Evolutionary conservation across 2,888 invertebrate species (phyloP).

Genomic region (Penaeus monodon): DNA sequence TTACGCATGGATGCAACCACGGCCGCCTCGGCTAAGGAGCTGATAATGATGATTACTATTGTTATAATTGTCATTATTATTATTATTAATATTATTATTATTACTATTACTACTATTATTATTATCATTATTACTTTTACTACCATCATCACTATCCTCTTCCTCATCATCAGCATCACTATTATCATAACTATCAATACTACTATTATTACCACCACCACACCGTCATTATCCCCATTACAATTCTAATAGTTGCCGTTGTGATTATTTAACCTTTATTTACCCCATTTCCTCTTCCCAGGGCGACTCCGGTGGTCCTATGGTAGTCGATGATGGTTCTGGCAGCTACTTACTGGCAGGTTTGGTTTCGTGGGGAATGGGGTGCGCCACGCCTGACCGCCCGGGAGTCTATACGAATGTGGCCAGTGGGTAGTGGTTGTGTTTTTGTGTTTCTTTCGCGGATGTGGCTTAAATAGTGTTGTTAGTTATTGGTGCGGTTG

Average conservation of each 20-base stretch:
- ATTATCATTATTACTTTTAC: too few species aligned
- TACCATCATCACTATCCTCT: too few species aligned
- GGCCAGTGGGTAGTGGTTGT: not conserved
- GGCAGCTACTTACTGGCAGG: not conserved
- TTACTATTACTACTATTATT: too few species aligned
- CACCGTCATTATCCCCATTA: not conserved
- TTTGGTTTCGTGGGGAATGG: not conserved
- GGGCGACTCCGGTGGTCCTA: slow-evolving; percentile 27
- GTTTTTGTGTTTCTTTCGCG: not conserved
- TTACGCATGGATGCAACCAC: too few species aligned
- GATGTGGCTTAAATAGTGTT: not conserved
- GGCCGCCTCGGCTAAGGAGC: too few species aligned
- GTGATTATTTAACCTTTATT: too few species aligned
- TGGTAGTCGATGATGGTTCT: not conserved
- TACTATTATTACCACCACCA: not conserved
- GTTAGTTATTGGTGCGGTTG: too few species aligned
- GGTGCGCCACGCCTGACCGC: not conserved
- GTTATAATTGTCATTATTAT: too few species aligned
- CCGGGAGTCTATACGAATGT: slow-evolving; percentile 13
- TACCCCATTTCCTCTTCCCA: not conserved
- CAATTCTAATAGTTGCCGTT: not conserved
- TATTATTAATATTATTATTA: too few species aligned
- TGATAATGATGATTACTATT: too few species aligned
- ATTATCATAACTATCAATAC: too few species aligned
- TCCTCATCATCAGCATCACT: too few species aligned